Evolutionary conservation across 2,888 invertebrate genomes (phyloP).

Genomic region (Rhogogaster chlorosoma): DNA sequence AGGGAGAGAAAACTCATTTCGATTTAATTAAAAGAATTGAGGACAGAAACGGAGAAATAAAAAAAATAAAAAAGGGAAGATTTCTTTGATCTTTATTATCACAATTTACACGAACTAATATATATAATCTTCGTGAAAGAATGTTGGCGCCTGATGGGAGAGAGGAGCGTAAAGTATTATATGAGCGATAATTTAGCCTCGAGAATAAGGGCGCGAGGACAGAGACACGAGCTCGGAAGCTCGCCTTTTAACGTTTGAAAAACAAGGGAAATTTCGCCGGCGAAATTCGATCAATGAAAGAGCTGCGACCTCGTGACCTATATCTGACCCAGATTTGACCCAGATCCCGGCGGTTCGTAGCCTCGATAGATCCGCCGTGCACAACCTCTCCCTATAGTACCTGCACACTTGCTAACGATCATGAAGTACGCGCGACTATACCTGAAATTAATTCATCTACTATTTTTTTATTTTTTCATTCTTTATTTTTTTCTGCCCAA

Average conservation of each 20-base stretch:
- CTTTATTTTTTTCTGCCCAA: not conserved
- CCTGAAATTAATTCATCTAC: not conserved
- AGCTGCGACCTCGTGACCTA: constrained; percentile 69
- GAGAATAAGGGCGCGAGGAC: constrained; percentile 9
- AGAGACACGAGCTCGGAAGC: not conserved
- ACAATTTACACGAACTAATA: not conserved
- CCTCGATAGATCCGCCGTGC: constrained; percentile 59
- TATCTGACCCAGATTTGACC: constrained; percentile 47
- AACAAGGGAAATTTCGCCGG: constrained; percentile 62
- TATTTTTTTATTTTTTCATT: not conserved
- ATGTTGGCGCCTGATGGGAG: constrained; percentile 2
- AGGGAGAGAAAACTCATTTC: not conserved
- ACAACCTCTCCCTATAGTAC: constrained; percentile 19
- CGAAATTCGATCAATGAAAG: constrained; percentile 67
- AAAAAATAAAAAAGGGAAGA: not conserved
- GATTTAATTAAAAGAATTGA: too few relatives aligned
- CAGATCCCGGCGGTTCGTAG: constrained; percentile 58
- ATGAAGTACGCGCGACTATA: not conserved
- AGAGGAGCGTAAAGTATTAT: not conserved
- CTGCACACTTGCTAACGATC: not conserved
- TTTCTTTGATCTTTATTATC: not conserved
- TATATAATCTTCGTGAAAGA: not conserved
- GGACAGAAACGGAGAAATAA: too few relatives aligned
- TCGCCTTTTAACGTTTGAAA: constrained; percentile 17
- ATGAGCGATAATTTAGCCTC: constrained; percentile 27